phyloP scores from a whole-genome alignment of 2,888 invertebrate species.

The Anthrax anthrax region DNA sequence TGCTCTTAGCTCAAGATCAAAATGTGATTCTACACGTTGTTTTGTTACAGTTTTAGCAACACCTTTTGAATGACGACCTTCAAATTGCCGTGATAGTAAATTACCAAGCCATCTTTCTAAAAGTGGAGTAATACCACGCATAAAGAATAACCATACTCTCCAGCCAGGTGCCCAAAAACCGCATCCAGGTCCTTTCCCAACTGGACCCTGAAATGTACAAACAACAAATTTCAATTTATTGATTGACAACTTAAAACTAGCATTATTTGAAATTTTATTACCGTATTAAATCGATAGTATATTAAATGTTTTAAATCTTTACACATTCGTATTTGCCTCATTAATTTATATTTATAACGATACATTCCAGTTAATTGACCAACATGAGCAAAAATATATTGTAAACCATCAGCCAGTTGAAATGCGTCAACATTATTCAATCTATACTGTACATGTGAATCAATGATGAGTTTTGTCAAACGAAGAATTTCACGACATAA shows the following conservation, averaged over 20 bases:
- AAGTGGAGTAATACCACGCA: conserved; percentile 96
- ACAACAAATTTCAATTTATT: too few species aligned
- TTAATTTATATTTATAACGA: conserved; percentile 94
- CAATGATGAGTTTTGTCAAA: conserved; percentile 95
- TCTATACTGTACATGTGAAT: conserved; percentile 98
- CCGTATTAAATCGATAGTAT: conserved; percentile 97
- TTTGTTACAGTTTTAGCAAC: conserved; percentile 99
- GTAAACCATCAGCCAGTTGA: conserved; percentile 93
- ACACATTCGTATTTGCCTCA: conserved; percentile 99
- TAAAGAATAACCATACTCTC: conserved; percentile 99
- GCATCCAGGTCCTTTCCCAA: conserved; percentile 97
- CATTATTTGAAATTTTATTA: conserved; percentile 25
- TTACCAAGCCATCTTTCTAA: conserved; percentile 99
- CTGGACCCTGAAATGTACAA: conserved; percentile 77
- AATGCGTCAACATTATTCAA: conserved; percentile 99
- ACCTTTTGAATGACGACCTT: conserved; percentile 97
- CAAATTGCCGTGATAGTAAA: conserved; percentile 93
- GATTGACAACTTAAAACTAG: too few species aligned
- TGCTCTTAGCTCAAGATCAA: conserved; percentile 94
- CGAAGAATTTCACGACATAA: conserved; percentile 96
- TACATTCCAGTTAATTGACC: conserved; percentile 99
- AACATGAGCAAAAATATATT: conserved; percentile 98
- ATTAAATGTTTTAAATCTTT: conserved; percentile 98
- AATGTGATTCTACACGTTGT: conserved; percentile 98
- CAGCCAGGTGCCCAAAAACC: conserved; percentile 99